phyloP scores from a whole-genome alignment of 2,113 vertebrate genomes.

The Percina caprodes region DNA sequence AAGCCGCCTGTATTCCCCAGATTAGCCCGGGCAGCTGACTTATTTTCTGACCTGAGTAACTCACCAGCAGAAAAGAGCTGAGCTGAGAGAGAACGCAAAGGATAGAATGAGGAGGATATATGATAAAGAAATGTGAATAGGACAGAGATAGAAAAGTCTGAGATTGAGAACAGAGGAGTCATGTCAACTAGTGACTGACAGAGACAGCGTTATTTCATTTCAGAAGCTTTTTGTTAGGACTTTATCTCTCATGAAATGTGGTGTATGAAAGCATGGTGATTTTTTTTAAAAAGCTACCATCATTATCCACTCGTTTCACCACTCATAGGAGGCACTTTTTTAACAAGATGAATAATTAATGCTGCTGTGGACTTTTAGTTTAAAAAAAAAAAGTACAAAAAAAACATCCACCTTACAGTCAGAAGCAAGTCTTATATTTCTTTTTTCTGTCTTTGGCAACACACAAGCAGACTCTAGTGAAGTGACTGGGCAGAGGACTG shows the following conservation, averaged over 20 bases:
- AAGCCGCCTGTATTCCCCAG: conserved; percentile 62
- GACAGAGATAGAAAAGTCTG: conserved; percentile 19
- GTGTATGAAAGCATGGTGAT: conserved; percentile 17
- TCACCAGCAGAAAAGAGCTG: conserved; percentile 49
- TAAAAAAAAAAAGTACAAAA: too few species aligned
- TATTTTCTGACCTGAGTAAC: conserved; percentile 63
- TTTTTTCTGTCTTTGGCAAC: conserved; percentile 13
- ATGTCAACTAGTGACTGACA: conserved; percentile 19
- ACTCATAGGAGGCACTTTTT: neutral
- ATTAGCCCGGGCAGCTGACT: conserved; percentile 68
- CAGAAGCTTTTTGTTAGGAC: neutral
- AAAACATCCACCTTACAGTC: neutral
- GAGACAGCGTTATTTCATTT: conserved; percentile 39
- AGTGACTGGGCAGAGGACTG: neutral
- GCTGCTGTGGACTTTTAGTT: neutral
- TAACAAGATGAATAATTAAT: neutral
- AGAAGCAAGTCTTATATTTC: neutral
- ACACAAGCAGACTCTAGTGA: neutral
- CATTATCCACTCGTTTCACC: neutral
- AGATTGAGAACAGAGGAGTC: conserved; percentile 41
- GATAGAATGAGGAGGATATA: conserved; percentile 37
- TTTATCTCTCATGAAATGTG: conserved; percentile 54
- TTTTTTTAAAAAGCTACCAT: conserved; percentile 8
- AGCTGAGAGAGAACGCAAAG: conserved; percentile 32
- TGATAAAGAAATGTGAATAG: conserved; percentile 57